Percentiles rank a stretch among this genome's conserved stretches.
Conservation (phyloP, 2,797 vertebrate species). For the Bovichtus diacanthus region DNA sequence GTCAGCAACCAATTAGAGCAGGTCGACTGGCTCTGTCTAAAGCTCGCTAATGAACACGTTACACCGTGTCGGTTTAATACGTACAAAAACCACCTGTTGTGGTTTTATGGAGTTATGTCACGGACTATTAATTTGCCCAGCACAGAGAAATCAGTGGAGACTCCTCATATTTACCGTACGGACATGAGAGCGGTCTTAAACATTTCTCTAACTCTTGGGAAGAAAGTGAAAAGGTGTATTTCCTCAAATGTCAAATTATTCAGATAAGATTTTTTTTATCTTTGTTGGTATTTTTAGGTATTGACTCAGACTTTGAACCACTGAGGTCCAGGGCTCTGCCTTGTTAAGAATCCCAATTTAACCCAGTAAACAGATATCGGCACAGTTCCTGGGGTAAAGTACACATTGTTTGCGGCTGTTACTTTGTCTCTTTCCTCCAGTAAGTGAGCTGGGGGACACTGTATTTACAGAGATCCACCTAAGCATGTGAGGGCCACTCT, state of each 20-base stretch:
- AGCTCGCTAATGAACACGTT: background rate
- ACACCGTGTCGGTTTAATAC: background rate
- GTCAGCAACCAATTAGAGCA: background rate
- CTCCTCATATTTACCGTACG: background rate
- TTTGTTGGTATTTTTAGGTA: background rate
- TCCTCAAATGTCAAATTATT: background rate
- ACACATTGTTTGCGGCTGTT: background rate
- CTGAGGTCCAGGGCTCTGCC: background rate
- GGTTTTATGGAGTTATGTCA: too few species aligned
- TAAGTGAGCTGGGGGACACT: background rate
- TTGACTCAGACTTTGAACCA: background rate
- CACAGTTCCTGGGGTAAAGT: background rate
- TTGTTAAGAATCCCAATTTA: conserved; percentile 1
- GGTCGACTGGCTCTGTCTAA: background rate
- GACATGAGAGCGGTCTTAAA: background rate
- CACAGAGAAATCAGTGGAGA: background rate
- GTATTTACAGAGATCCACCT: conserved; percentile 27
- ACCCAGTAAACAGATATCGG: background rate
- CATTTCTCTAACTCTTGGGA: background rate
- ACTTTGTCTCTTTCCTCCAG: conserved; percentile 7
- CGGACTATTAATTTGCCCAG: background rate
- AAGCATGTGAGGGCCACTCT: conserved; percentile 53
- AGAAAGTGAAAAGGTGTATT: background rate
- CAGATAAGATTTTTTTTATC: too few species aligned
- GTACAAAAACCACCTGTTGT: background rate